Base-by-base conservation (phyloP, 2,888 invertebrate species). In the Thymelicus acteon region DNA sequence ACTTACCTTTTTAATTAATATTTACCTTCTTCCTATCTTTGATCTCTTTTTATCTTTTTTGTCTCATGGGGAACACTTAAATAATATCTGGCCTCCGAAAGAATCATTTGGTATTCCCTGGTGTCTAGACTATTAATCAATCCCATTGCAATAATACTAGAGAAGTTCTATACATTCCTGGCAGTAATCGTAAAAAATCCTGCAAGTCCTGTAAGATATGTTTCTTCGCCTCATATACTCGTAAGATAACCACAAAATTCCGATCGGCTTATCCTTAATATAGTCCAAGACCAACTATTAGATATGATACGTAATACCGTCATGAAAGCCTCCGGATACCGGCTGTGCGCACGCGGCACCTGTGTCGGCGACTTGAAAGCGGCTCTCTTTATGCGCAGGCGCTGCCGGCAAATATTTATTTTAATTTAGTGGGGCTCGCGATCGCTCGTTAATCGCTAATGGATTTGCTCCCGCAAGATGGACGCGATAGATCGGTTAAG, bases 321-420 rank as follows among this genome's bases (percentile, higher is more conserved):
- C 58, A 63, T 63, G 63, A 70, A 70, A 61, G 66, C 24, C 47
- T 48, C 40, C 31, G 54, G 44, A 48, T 48, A 63, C 72, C 72
- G 57, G 13, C 57, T 57, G 57, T 37, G 73, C 77, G 74, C 78
- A 77, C 85, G 73, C 92, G 92, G 92, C 91, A 90, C 90, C 90
- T 92, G 87, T 92, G 93, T 92, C 93, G 93, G 93, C 84, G 75
- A 87, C 82, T 85, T 91, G 82, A 93, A 92, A 91, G 92, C 82
- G 81, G 78, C 74, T 73, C 80, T 78, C 86, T 89, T 87, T 87
- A 87, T 83, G 86, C 85, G 84, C 83, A 80, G 83, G 88, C 88
- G 87, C 87, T 84, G 89, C 85, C 87, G 82, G 91, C 90, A 90
- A 93, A 93, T 93, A 93, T 93, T 93, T 93, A 92, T 93, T 93